Evolutionary conservation across 2,113 vertebrate genomes (phyloP), one percentile per base, ranked within the genome.

Genomic region (Sturnira hondurensis): DNA sequence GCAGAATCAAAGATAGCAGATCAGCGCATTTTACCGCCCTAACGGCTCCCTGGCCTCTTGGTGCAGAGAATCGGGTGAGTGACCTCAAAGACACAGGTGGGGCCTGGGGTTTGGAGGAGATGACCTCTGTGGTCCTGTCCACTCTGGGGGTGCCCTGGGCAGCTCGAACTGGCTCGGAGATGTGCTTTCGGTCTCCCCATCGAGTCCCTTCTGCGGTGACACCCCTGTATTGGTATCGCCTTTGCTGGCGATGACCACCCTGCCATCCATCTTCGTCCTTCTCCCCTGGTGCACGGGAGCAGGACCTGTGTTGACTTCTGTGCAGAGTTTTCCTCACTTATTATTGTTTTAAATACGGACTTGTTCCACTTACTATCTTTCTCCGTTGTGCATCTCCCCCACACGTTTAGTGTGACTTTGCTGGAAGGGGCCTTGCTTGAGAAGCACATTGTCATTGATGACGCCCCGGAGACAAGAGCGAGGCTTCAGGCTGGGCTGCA

Each of bases 191-290:
- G 4, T n/a, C 28, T 38, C 20, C 7, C 20, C 50, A 5, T 6
- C 50, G 9, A 14, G 22, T 10, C n/a, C 13, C 54, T 50, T 61
- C 63, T 56, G 6, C 19, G 0, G 20, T 13, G 63, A 41, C 10
- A 5, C 1, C 0, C 43, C 31, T 45, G 31, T 56, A 0, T 3
- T 1, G 36, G 41, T 0, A 2, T n/a, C 7, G 0, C 1, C 65
- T 31, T 43, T 12, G 15, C 13, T 3, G 20, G 41, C 0, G 41
- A 68, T 16, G 22, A 8, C 14, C 22, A 8, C 22, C 22, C 4
- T 47, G 7, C 38, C 4, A 13, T 26, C 3, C 5, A 20, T 17
- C 3, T 6, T 5, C 14, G 11, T 7, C 12, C 61, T 33, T 8
- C 17, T 45, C 2, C 20, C 7, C 13, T 7, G 33, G 50, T 58